phyloP scores from a whole-genome alignment of 2,888 invertebrate species.

The Fissipunctia ypsillon region DNA sequence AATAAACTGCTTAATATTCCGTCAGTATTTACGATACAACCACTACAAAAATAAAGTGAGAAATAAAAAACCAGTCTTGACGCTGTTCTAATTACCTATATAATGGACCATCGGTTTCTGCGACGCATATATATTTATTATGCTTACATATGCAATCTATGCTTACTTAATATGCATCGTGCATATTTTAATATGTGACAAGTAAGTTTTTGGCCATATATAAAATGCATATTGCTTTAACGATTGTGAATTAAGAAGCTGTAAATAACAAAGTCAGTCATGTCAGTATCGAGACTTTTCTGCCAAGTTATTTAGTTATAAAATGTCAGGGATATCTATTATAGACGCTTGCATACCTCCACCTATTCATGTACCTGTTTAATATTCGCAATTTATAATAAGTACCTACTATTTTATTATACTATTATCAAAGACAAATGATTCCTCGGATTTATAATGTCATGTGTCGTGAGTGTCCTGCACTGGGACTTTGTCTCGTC shows the following conservation, averaged over 20 bases:
- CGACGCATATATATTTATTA: slow-evolving; percentile 8
- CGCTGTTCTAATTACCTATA: slow-evolving; percentile 37
- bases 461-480: slow-evolving; percentile 28
- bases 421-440: slow-evolving; percentile 44
- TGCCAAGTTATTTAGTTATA: slow-evolving; percentile 60
- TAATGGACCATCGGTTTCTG: slow-evolving; percentile 24
- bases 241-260: slow-evolving; percentile 37
- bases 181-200: slow-evolving; percentile 14
- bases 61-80: slow-evolving; percentile 22
- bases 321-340: slow-evolving; percentile 78
- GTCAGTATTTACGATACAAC: slow-evolving; percentile 35
- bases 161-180: slow-evolving; percentile 14
- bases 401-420: slow-evolving; percentile 35
- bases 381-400: slow-evolving; percentile 48
- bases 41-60: slow-evolving; percentile 23
- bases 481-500: slow-evolving; percentile 41
- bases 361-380: slow-evolving; percentile 41
- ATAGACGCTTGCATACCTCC: slow-evolving; percentile 51
- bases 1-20: slow-evolving; percentile 44
- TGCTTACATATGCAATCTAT: slow-evolving; percentile 21
- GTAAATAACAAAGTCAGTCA: slow-evolving; percentile 40
- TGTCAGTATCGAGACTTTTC: slow-evolving; percentile 56
- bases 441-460: slow-evolving; percentile 47
- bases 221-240: slow-evolving; percentile 37
- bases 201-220: slow-evolving; percentile 17